Percentiles rank a stretch among this genome's conserved stretches.
Evolutionary conservation across 2,888 invertebrate species (phyloP).

Genomic region (Taenaris catops): DNA sequence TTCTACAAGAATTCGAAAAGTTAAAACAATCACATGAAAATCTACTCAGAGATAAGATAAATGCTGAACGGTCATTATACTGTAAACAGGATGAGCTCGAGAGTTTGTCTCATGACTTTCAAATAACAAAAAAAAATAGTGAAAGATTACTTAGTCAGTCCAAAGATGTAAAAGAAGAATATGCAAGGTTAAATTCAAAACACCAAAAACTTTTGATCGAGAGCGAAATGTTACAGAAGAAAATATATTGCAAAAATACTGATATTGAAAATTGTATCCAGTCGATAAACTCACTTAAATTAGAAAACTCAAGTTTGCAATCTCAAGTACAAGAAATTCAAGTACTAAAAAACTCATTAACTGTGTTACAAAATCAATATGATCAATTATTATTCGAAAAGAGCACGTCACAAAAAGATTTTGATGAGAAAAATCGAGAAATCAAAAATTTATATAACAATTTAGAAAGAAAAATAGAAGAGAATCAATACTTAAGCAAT

Average conservation of each 20-base stretch:
- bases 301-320: conserved; percentile 32
- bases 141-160: conserved; percentile 22
- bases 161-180: conserved; percentile 22
- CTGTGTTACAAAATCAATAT: conserved; percentile 36
- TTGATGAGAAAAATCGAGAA: conserved; percentile 38
- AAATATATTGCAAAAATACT: conserved; percentile 17
- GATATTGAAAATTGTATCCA: conserved; percentile 28
- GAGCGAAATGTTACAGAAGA: conserved; percentile 19
- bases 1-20: conserved; percentile 34
- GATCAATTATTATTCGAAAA: conserved; percentile 37
- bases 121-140: conserved; percentile 26
- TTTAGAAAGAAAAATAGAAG: conserved; percentile 43
- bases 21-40: conserved; percentile 37
- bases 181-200: conserved; percentile 15
- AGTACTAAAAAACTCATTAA: conserved; percentile 32
- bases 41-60: conserved; percentile 35
- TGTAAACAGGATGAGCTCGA: conserved; percentile 18
- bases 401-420: conserved; percentile 31
- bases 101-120: conserved; percentile 19
- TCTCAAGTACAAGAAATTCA: conserved; percentile 27
- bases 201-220: conserved; percentile 22
- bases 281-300: conserved; percentile 34
- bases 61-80: conserved; percentile 40
- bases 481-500: conserved; percentile 38
- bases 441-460: conserved; percentile 35